phyloP scores from a whole-genome alignment of 2,797 vertebrate species.

The Aselliscus stoliczkanus region DNA sequence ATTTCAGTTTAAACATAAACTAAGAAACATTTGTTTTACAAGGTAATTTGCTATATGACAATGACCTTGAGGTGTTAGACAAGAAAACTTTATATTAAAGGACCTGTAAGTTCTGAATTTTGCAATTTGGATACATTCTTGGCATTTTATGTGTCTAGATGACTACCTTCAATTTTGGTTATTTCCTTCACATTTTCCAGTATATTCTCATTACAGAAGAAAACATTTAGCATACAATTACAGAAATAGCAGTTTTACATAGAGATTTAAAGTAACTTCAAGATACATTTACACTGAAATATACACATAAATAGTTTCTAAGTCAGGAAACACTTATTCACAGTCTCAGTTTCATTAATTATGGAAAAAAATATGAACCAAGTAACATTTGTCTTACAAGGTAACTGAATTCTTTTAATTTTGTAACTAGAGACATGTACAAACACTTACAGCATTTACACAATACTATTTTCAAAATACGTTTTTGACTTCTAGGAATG shows the following conservation, averaged over 20 bases:
- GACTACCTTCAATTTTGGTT: neutral
- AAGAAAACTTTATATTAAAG: neutral
- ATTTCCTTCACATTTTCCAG: conserved; percentile 25
- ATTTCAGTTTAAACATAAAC: conserved; percentile 30
- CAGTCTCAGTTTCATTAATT: neutral
- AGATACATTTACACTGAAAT: conserved; percentile 54
- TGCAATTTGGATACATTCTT: conserved; percentile 12
- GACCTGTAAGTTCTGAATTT: neutral
- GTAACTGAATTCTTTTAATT: conserved; percentile 6
- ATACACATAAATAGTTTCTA: conserved; percentile 18
- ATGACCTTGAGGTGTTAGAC: neutral
- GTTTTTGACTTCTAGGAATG: conserved; percentile 24
- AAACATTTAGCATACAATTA: conserved; percentile 16
- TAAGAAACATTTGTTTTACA: conserved; percentile 49
- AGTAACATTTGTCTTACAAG: neutral
- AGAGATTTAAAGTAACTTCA: conserved; percentile 56
- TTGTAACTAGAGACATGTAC: conserved; percentile 25
- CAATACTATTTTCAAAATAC: conserved; percentile 37
- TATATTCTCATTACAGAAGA: conserved; percentile 40
- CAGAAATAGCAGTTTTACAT: conserved; percentile 48
- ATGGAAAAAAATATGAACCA: neutral
- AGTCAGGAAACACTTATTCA: conserved; percentile 42
- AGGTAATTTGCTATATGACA: neutral
- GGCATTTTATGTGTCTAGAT: neutral
- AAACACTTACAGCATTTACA: conserved; percentile 53